Conservation (phyloP, 2,113 vertebrate genomes). For the Perca fluviatilis region DNA sequence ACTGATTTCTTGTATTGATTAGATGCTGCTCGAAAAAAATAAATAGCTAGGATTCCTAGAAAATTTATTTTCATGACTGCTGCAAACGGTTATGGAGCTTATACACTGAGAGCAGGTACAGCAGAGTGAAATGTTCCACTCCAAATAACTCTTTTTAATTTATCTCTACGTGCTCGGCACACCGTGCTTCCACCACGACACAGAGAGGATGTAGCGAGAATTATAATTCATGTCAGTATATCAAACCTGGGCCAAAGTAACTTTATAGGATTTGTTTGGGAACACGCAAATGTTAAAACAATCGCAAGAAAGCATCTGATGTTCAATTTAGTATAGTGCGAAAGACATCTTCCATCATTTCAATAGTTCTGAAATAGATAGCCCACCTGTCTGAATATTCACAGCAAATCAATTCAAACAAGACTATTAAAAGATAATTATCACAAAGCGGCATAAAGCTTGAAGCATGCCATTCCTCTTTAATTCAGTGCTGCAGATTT, state of each 20-base stretch:
- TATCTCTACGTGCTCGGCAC: background rate
- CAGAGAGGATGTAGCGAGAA: background rate
- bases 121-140: background rate
- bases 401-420: slow-evolving; percentile 19
- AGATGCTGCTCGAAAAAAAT: slow-evolving; percentile 4
- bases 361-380: slow-evolving; percentile 18
- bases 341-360: slow-evolving; percentile 14
- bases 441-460: slow-evolving; percentile 8
- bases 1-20: slow-evolving; percentile 28
- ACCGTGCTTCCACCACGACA: background rate
- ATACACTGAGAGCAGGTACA: background rate
- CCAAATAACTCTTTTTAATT: slow-evolving; percentile 11
- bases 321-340: slow-evolving; percentile 2
- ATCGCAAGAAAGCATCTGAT: slow-evolving; percentile 2
- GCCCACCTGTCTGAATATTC: background rate
- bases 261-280: slow-evolving; percentile 10
- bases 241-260: background rate
- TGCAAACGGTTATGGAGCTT: background rate
- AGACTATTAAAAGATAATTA: slow-evolving; percentile 5
- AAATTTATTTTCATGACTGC: background rate
- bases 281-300: background rate
- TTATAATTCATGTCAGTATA: slow-evolving; percentile 8
- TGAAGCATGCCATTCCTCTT: background rate
- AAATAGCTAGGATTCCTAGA: background rate
- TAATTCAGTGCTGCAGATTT: slow-evolving; percentile 5